Evolutionary conservation across 2,113 vertebrate species (phyloP), one percentile per base, ranked within the genome.

Genomic region (Haplotaxodon microlepis): DNA sequence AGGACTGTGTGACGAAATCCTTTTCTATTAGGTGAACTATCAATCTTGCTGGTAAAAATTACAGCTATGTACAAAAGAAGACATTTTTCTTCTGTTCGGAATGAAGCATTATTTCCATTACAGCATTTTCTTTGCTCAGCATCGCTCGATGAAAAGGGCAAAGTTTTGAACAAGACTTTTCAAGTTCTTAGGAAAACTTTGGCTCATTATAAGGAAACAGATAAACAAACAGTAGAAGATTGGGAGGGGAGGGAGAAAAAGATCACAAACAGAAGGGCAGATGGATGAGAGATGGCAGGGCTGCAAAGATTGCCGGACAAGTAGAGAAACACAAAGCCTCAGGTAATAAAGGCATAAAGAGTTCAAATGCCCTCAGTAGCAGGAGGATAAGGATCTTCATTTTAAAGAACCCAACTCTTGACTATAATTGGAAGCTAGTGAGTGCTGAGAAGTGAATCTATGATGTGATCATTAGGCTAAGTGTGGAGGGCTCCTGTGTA

Each of bases 391-490:
- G 87, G 69, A 91, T 91, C 87, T 90, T 90, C 57, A 87, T 90
- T 93, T 90, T 93, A 89, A 93, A 93, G 71, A 91, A 88, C 82
- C 82, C 86, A 91, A 86, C 87, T 92, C 89, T 93, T 86, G 82
- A 85, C 88, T 90, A 47, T 94, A 95, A 95, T 94, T 95, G 91
- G 89, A 54, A 90, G 87, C 50, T 42, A 82, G 87, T 83, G 90
- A 90, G 89, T 34, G 47, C 86, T 8, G 27, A 56, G 87, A 88
- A 88, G 86, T 61, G 87, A 90, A 87, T 85, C 90, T 90, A 86
- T 80, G 90, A 92, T 93, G 87, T 92, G 90, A 91, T 93, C 90
- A 95, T 95, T 94, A 92, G 78, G 73, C 76, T 59, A 47, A 84
- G 83, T 92, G 78, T 82, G 63, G 88, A 92, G 84, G 92, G 69